Conservation (phyloP, 1,140 invertebrate genomes). For the Argopecten irradians region DNA sequence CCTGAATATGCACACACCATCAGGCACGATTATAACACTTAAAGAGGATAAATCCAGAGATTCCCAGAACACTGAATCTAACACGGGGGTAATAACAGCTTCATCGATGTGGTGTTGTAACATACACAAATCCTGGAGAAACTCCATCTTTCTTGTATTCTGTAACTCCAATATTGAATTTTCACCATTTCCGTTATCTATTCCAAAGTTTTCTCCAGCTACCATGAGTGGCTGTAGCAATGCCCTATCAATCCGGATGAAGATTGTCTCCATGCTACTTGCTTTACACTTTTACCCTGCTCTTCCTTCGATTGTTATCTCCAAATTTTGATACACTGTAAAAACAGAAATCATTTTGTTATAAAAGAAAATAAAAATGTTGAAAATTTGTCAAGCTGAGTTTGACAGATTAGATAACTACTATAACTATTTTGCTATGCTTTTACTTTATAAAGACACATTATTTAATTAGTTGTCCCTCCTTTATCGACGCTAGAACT, state of each 20-base stretch:
- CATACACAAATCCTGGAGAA: background rate
- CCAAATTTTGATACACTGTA: background rate
- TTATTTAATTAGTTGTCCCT: too few species aligned
- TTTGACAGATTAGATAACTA: too few species aligned
- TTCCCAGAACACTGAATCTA: background rate
- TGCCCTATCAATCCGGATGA: background rate
- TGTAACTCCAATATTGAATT: background rate
- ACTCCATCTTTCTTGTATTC: background rate
- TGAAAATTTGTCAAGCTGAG: too few species aligned
- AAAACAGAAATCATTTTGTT: background rate
- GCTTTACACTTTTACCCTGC: background rate
- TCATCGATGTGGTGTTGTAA: background rate
- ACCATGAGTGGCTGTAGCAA: background rate
- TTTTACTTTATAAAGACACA: too few species aligned
- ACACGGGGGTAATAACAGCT: background rate
- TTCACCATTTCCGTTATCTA: background rate
- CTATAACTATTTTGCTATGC: too few species aligned
- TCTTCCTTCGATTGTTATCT: background rate
- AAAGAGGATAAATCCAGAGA: background rate
- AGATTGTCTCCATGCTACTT: background rate
- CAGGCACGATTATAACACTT: background rate
- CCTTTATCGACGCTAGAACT: too few species aligned
- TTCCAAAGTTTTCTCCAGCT: background rate
- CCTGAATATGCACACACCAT: background rate
- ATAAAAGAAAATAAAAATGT: background rate